Evolutionary conservation across 1,140 invertebrate species (phyloP), one percentile per base, ranked within the genome.

Genomic region (Arctopsyche grandis): DNA sequence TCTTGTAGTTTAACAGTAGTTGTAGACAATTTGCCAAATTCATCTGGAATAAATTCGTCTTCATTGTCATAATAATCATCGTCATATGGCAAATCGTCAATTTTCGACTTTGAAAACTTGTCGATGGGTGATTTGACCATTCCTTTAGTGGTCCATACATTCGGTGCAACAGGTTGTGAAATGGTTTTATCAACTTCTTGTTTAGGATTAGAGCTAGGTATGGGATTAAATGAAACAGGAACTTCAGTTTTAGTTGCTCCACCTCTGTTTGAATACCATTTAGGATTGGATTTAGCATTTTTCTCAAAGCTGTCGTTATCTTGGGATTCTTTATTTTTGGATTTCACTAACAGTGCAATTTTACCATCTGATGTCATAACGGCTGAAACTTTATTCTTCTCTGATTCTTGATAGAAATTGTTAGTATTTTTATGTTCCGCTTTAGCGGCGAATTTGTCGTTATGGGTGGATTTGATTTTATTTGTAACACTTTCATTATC

Each of bases 361-460:
- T 80, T 82, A 16, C 81, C 81, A 79, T 80, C 81, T 0, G 81
- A 48, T 0, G 81, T 82, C 77, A 82, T 74, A n/a, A 82, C 79
- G 22, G 79, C 79, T 3, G 81, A 82, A 4, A 82, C 81, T 58
- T 82, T 82, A 58, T 82, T 79, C 21, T 79, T 82, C 56, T 80
- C 81, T 0, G 81, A 80, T 44, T 82, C 81, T 46, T 80, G 77
- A 38, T 78, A 79, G 44, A 82, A 82, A 16, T 26, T 69, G 46
- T 76, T 82, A 21, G 79, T 82, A 24, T 71, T 46, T 78, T 76
- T 80, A 12, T 48, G 21, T 14, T 19, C 69, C 12, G 22, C 22
- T 44, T 78, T 76, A 12, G 66, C 48, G 14, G 24, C 21, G 73
- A 46, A 16, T 56, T 71, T 60, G 22, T 74, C 75, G 0, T 43